A percentile compares a stretch with the other conserved stretches of the same genome.
phyloP scores from a whole-genome alignment of 2,888 invertebrate species.

The Halocaridina rubra region DNA sequence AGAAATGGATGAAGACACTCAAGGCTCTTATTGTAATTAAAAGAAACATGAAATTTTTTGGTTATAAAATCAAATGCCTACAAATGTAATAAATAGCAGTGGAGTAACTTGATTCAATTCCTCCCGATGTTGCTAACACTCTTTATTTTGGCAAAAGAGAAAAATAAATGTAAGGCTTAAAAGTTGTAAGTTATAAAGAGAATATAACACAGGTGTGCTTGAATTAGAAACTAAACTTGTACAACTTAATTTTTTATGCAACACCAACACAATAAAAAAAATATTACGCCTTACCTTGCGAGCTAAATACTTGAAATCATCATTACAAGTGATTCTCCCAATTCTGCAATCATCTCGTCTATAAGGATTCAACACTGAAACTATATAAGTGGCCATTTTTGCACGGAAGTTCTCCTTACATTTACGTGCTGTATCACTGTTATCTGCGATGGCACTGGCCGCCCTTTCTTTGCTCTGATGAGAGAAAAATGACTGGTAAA shows the following conservation, averaged over 20 bases:
- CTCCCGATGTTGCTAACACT: neutral
- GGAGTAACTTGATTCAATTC: neutral
- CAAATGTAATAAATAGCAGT: neutral
- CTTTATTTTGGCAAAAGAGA: too few relatives aligned
- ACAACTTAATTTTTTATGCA: neutral
- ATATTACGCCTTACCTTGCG: slow-evolving; percentile 77
- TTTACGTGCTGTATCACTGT: slow-evolving; percentile 54
- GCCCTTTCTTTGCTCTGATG: slow-evolving; percentile 62
- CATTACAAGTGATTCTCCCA: slow-evolving; percentile 87
- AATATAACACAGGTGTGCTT: neutral
- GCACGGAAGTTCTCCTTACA: slow-evolving; percentile 86
- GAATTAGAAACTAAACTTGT: neutral
- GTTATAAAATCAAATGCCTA: too few relatives aligned
- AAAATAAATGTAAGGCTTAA: neutral
- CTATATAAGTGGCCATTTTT: slow-evolving; percentile 79
- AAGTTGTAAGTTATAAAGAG: neutral
- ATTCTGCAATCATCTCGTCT: slow-evolving; percentile 84
- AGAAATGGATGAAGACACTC: too few relatives aligned
- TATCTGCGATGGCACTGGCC: slow-evolving; percentile 60
- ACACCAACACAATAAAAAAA: neutral
- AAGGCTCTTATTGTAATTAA: too few relatives aligned
- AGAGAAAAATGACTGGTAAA: too few relatives aligned
- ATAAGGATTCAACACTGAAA: slow-evolving; percentile 88
- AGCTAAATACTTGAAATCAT: slow-evolving; percentile 94
- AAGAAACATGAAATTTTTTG: too few relatives aligned